A percentile compares a stretch with the other conserved stretches of the same genome.
phyloP scores from a whole-genome alignment of 1,140 invertebrate genomes.

The Zaprionus kolodkinae region DNA sequence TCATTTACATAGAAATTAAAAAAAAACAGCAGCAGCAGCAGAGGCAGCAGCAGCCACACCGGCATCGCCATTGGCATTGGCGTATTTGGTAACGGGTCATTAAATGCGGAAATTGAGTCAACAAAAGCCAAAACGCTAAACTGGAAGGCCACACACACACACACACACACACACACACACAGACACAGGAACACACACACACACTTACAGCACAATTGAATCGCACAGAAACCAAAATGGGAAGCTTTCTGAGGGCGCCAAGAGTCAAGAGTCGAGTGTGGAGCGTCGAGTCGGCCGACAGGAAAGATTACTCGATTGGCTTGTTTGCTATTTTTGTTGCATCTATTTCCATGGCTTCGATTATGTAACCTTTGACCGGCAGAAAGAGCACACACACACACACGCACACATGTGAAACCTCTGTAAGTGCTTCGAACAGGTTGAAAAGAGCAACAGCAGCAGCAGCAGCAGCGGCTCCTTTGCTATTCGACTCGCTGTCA shows the following conservation, averaged over 20 bases:
- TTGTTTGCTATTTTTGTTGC: slow-evolving; percentile 42
- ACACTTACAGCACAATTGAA: slow-evolving; percentile 19
- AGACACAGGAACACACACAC: slow-evolving; percentile 4
- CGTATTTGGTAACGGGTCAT: slow-evolving; percentile 80
- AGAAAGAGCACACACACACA: not conserved
- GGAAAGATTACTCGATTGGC: slow-evolving; percentile 53
- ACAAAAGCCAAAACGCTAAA: slow-evolving; percentile 77
- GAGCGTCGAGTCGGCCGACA: slow-evolving; percentile 42
- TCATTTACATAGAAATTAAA: slow-evolving; percentile 11
- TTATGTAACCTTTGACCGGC: slow-evolving; percentile 58
- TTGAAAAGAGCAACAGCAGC: not conserved
- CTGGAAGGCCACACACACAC: slow-evolving; percentile 65
- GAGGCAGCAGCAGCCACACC: not conserved
- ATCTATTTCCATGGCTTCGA: slow-evolving; percentile 42
- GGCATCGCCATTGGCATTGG: slow-evolving; percentile 34
- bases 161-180: slow-evolving; percentile 46
- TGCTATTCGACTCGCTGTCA: not conserved
- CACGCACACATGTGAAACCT: not conserved
- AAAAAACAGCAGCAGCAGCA: slow-evolving; percentile 5
- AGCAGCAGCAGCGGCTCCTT: not conserved
- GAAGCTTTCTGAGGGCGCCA: slow-evolving; percentile 54
- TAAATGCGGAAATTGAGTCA: slow-evolving; percentile 83
- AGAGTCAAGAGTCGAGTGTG: slow-evolving; percentile 41
- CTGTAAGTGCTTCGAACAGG: not conserved
- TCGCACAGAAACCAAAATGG: slow-evolving; percentile 40